phyloP scores from a whole-genome alignment of 2,888 invertebrate species.

The Ophraella communa region DNA sequence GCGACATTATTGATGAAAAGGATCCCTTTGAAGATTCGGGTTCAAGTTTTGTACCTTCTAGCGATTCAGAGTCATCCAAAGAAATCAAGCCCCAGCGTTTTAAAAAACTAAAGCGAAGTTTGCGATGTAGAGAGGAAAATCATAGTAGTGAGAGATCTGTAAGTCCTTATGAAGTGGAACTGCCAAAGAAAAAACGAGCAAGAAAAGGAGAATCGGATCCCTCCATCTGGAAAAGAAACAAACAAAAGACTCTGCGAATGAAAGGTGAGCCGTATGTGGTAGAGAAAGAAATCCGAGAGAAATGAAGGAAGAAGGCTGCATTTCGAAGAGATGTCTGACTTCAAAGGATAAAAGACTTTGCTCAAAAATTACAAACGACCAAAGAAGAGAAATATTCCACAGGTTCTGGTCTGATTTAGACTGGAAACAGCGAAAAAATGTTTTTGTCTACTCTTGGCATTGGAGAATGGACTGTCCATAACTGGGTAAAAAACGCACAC shows the following conservation, averaged over 20 bases:
- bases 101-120: too few species aligned
- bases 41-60: too few species aligned
- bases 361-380: neutral
- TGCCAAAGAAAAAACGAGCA: neutral
- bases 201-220: neutral
- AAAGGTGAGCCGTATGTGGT: too few species aligned
- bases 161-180: neutral
- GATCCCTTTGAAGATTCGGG: too few species aligned
- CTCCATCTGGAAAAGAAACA: neutral
- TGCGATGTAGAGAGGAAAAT: neutral
- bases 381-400: neutral
- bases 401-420: neutral
- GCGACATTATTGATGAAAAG: neutral
- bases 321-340: neutral
- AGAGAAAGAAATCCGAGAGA: neutral
- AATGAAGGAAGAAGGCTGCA: neutral
- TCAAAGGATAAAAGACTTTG: neutral
- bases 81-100: too few species aligned
- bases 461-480: too few species aligned
- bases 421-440: neutral
- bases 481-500: too few species aligned
- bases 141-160: neutral
- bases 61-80: too few species aligned
- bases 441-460: too few species aligned
- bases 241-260: neutral